Conservation (phyloP, 2,113 vertebrate species). For the Cepphus grylle region DNA sequence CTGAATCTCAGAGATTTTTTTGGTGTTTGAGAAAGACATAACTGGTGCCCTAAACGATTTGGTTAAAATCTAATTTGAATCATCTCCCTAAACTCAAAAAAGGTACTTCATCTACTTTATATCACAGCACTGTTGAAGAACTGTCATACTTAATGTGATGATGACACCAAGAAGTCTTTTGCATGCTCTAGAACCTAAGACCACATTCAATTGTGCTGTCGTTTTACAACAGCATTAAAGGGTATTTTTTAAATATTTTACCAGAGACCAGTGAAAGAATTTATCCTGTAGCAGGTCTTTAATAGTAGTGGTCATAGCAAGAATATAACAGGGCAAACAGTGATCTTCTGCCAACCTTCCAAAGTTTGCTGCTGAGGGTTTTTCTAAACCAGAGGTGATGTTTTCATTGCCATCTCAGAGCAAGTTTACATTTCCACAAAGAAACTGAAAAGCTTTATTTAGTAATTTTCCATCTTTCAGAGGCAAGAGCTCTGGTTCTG, state of each 20-base stretch:
- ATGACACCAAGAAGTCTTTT: not conserved
- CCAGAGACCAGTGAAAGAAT: not conserved
- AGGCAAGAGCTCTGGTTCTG: not conserved
- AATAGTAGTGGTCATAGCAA: fast-evolving
- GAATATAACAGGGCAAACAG: not conserved
- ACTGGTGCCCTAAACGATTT: not conserved
- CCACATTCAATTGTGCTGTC: not conserved
- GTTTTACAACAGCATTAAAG: not conserved
- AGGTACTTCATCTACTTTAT: not conserved
- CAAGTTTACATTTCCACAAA: not conserved
- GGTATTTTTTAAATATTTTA: not conserved
- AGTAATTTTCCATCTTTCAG: not conserved
- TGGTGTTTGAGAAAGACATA: not conserved
- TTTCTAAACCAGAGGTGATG: not conserved
- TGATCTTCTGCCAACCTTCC: not conserved
- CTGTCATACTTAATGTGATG: too few species aligned
- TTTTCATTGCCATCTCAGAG: not conserved
- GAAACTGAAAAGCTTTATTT: not conserved
- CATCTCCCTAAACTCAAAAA: not conserved
- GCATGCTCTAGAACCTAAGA: not conserved
- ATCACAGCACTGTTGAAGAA: not conserved
- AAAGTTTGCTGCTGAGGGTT: not conserved
- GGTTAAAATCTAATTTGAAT: not conserved
- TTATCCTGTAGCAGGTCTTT: not conserved
- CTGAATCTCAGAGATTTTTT: not conserved